These are phyloP conservation scores for Chymomyza fuscimana DNA, from an alignment of 2,888 invertebrate genomes.

Conservation along the genomic window DNA sequence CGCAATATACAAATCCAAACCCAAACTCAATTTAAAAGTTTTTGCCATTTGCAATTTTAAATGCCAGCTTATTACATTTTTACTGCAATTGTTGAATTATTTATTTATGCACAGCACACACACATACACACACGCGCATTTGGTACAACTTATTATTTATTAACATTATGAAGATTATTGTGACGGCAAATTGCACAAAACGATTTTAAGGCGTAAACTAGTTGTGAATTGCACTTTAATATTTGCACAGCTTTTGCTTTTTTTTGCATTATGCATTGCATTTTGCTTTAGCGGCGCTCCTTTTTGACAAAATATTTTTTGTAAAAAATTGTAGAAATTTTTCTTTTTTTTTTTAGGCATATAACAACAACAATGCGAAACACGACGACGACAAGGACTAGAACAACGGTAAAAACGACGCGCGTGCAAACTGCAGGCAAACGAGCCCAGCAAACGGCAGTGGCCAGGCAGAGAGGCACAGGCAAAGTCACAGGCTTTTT, in stretches of 20 bases:
- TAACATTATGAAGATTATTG: constrained; percentile 6
- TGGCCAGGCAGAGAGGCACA: constrained; percentile 5
- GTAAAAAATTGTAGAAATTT: constrained; percentile 7
- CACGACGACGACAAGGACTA: constrained; percentile 18
- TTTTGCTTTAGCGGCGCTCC: constrained; percentile 40
- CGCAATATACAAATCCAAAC: not conserved
- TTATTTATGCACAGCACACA: constrained; percentile 40
- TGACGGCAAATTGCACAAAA: constrained; percentile 4
- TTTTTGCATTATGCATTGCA: constrained; percentile 29
- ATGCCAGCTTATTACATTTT: constrained; percentile 46
- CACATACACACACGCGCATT: not conserved
- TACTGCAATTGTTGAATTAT: constrained; percentile 56
- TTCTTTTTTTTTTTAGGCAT: constrained; percentile 22
- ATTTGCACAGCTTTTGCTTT: constrained; percentile 3
- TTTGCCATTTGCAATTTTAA: not conserved
- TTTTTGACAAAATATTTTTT: not conserved
- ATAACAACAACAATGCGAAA: constrained; percentile 2
- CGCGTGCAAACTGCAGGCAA: constrained; percentile 56
- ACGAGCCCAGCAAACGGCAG: constrained; percentile 31
- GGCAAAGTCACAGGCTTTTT: constrained; percentile 5
- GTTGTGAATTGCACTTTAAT: constrained; percentile 9
- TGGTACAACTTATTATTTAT: constrained; percentile 5
- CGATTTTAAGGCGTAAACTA: constrained; percentile 10
- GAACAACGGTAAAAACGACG: constrained; percentile 22
- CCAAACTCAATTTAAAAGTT: not conserved